Conservation (phyloP, 2,797 vertebrate genomes). For the Chrysocyon brachyurus region DNA sequence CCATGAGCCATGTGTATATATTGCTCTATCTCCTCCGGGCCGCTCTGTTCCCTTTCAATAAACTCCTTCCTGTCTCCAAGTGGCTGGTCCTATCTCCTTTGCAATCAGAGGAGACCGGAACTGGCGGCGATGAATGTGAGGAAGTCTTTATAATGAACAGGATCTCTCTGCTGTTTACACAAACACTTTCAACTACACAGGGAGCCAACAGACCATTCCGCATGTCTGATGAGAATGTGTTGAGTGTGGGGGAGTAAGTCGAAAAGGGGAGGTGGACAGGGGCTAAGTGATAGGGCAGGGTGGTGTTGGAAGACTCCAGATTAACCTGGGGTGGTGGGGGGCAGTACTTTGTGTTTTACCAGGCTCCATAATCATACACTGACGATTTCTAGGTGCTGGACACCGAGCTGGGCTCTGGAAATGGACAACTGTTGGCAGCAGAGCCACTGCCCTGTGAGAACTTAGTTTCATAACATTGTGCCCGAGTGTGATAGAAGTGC, state of each 20-base stretch:
- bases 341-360: not conserved
- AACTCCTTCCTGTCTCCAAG: conserved; percentile 88
- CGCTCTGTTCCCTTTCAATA: conserved; percentile 79
- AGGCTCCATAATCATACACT: not conserved
- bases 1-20: not conserved
- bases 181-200: conserved; percentile 85
- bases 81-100: conserved; percentile 79
- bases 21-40: conserved; percentile 24
- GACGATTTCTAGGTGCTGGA: not conserved
- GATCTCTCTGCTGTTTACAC: conserved; percentile 88
- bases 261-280: not conserved
- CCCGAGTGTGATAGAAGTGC: not conserved
- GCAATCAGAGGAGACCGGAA: conserved; percentile 86
- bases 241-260: conserved; percentile 48
- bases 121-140: conserved; percentile 87
- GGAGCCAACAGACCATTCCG: conserved; percentile 83
- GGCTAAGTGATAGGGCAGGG: conserved; percentile 41
- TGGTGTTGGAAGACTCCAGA: not conserved
- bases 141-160: conserved; percentile 90
- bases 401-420: not conserved
- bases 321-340: not conserved
- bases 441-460: not conserved
- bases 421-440: not conserved
- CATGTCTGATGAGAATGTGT: conserved; percentile 67
- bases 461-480: not conserved